Conservation (phyloP, 2,113 vertebrate genomes). For the Microcebus ravelobensis region DNA sequence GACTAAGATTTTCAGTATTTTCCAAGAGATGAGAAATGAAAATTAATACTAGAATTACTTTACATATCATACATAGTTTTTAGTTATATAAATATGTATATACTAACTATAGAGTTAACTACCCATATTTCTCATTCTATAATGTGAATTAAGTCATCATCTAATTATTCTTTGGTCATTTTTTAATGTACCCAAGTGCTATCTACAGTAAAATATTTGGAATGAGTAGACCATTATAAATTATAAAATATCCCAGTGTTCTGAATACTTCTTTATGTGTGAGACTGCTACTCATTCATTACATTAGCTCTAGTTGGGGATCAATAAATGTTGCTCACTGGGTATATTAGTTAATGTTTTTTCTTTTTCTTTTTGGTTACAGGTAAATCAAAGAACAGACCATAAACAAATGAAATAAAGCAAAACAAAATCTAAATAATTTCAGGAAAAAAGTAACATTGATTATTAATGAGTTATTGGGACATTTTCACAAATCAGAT, state of each 20-base stretch:
- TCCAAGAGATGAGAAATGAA: constrained; percentile 18
- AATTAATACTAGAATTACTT: constrained; percentile 36
- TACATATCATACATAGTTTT: not conserved
- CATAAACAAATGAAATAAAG: not conserved
- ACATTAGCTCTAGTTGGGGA: not conserved
- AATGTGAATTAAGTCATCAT: not conserved
- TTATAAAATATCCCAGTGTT: not conserved
- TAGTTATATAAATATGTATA: not conserved
- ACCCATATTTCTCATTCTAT: not conserved
- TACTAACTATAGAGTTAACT: not conserved
- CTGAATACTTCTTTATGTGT: not conserved
- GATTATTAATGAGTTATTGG: not conserved
- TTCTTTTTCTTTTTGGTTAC: not conserved
- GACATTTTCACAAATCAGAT: not conserved
- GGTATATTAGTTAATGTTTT: not conserved
- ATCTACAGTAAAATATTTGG: not conserved
- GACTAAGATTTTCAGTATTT: constrained; percentile 10
- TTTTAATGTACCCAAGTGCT: not conserved
- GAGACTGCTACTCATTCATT: not conserved
- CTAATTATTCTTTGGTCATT: constrained; percentile 12
- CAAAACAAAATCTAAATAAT: not conserved
- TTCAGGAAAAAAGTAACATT: not conserved
- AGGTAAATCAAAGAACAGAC: constrained; percentile 13
- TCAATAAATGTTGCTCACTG: not conserved
- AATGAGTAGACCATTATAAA: constrained; percentile 16